Base-by-base conservation (phyloP, 2,888 invertebrate species). In the Brachyopa scutellaris region DNA sequence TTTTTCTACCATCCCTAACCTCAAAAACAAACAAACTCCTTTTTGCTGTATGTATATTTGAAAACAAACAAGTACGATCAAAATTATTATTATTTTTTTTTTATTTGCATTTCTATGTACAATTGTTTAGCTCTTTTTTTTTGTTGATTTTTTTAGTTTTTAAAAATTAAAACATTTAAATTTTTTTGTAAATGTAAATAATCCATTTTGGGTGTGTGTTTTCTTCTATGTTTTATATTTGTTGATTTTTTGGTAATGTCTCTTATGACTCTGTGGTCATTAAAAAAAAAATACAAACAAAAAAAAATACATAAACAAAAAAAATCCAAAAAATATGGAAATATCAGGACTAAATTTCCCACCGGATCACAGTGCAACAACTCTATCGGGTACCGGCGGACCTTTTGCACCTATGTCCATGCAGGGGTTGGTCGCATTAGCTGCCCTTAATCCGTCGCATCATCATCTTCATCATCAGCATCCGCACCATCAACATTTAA, bases 351-450 rank as follows among this genome's bases (percentile, higher is more conserved):
- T 91, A 88, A 90, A 91, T 89, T 90, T 90, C 87, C 90, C 90
- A 89, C 88, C 90, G 87, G 91, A 90, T 88, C 90, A 90, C 89
- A 89, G 89, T 88, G 88, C 89, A 87, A 86, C 90, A 86, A 76
- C 89, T 87, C 59, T 88, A 87, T 87, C 89, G 86, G 91, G 90
- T 86, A 88, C 92, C 86, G 91, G 91, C 86, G 90, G 91, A 86
- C 88, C 92, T 86, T 88, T 94, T 88, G 93, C 94, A 83, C 95
- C 96, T 67, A 95, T 97, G 91, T 95, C 96, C 87, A 95, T 97
- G 92, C 97, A 97, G 93, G 97, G 97, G 92, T 92, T 97, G 89
- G 97, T 97, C 87, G 96, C 97, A 66, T 85, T 89, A 84, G 86
- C 92, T 96, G 84, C 86, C 26, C 76, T 86, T 15, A 87, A 87